Evolutionary conservation across 2,797 vertebrate genomes (phyloP).

Genomic region (Acanthurus leucopareius): DNA sequence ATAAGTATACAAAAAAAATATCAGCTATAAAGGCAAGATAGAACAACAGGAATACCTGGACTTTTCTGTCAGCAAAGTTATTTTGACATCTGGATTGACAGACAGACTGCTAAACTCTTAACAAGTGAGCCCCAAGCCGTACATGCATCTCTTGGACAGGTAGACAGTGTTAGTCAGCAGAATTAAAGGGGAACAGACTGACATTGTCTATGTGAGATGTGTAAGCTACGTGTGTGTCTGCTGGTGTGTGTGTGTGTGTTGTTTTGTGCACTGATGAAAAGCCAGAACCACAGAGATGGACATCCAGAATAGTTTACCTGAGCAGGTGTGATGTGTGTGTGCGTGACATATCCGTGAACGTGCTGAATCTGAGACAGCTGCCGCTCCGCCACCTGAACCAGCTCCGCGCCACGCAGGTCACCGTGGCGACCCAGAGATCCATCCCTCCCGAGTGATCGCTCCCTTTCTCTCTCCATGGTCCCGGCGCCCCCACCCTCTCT

Average conservation of each 20-base stretch:
- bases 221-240: background rate
- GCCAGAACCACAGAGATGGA: background rate
- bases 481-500: constrained; percentile 56
- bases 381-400: constrained; percentile 96
- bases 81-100: constrained; percentile 22
- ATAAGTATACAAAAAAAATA: background rate
- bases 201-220: background rate
- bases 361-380: constrained; percentile 97
- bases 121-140: background rate
- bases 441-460: constrained; percentile 86
- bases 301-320: constrained; percentile 71
- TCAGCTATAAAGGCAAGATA: background rate
- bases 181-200: constrained; percentile 16
- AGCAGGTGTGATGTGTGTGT: constrained; percentile 89
- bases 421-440: constrained; percentile 87
- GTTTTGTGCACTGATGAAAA: background rate
- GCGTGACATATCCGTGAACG: constrained; percentile 95
- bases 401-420: constrained; percentile 90
- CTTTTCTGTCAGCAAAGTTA: background rate
- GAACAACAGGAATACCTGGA: background rate
- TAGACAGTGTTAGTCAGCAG: constrained; percentile 1
- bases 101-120: background rate
- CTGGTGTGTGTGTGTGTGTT: constrained; percentile 3
- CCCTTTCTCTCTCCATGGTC: constrained; percentile 64
- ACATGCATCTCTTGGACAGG: constrained; percentile 12